phyloP scores from a whole-genome alignment of 1,140 invertebrate species.

The Drosophila rufa region DNA sequence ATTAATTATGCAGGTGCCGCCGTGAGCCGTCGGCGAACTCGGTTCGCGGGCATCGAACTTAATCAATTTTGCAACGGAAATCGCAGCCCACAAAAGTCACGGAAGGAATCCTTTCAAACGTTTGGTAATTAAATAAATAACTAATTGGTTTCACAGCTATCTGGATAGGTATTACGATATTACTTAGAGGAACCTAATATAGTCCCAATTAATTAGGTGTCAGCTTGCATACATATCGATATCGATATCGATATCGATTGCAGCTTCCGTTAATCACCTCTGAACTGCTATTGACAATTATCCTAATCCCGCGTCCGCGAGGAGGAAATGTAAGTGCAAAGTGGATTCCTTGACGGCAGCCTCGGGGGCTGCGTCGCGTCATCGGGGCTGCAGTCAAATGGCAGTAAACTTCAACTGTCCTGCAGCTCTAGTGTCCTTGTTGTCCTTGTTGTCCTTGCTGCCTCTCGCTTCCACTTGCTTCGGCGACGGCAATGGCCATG shows the following conservation, averaged over 20 bases:
- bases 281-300: conserved; percentile 24
- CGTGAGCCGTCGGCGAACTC: conserved; percentile 2
- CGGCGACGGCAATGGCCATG: conserved; percentile 8
- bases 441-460: conserved; percentile 9
- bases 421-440: conserved; percentile 3
- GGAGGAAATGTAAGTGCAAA: conserved; percentile 42
- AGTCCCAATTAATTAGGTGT: neutral
- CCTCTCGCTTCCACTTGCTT: neutral
- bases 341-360: conserved; percentile 30
- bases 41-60: conserved; percentile 6
- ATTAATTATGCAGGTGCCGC: conserved; percentile 43
- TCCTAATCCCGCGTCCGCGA: conserved; percentile 16
- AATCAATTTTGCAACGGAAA: conserved; percentile 12
- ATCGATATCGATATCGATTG: conserved; percentile 15
- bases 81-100: neutral
- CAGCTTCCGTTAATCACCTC: conserved; percentile 41
- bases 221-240: neutral
- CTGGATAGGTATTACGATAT: no score
- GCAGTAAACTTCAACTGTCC: conserved; percentile 30
- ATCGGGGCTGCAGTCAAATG: conserved; percentile 39
- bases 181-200: no score
- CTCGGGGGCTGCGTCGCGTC: conserved; percentile 38
- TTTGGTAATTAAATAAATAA: neutral
- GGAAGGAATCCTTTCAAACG: neutral
- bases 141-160: no score